phyloP scores from a whole-genome alignment of 2,113 vertebrate genomes.

The Heptranchias perlo region DNA sequence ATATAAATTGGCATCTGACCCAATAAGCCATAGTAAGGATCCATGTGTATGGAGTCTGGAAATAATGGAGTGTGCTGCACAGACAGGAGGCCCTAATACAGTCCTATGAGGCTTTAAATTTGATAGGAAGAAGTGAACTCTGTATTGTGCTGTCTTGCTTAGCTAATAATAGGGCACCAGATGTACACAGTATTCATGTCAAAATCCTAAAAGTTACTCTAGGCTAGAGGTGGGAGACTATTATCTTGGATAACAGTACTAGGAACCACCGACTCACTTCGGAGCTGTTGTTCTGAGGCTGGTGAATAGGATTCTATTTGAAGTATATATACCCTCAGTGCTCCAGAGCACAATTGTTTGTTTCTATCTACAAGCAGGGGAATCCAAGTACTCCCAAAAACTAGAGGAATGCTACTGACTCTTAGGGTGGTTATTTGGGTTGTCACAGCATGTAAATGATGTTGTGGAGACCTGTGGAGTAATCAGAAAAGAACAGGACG shows the following conservation, averaged over 20 bases:
- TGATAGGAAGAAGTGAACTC: background rate
- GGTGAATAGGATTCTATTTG: background rate
- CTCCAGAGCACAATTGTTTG: background rate
- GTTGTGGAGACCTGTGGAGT: background rate
- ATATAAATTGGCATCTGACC: background rate
- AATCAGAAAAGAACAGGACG: background rate
- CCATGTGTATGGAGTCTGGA: background rate
- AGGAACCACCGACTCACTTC: background rate
- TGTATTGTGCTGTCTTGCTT: background rate
- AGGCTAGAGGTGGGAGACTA: background rate
- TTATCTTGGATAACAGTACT: background rate
- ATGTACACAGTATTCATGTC: background rate
- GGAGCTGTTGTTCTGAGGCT: background rate
- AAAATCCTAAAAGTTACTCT: background rate
- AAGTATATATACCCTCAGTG: background rate
- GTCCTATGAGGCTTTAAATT: background rate
- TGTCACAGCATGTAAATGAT: background rate
- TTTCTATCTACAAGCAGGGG: background rate
- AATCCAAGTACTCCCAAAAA: background rate
- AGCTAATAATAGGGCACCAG: background rate
- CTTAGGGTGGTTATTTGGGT: background rate
- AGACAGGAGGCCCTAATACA: background rate
- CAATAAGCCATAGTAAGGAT: background rate
- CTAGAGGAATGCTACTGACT: background rate
- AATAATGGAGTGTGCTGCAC: background rate